phyloP scores from a whole-genome alignment of 2,797 vertebrate genomes.

The Pipistrellus nathusii region DNA sequence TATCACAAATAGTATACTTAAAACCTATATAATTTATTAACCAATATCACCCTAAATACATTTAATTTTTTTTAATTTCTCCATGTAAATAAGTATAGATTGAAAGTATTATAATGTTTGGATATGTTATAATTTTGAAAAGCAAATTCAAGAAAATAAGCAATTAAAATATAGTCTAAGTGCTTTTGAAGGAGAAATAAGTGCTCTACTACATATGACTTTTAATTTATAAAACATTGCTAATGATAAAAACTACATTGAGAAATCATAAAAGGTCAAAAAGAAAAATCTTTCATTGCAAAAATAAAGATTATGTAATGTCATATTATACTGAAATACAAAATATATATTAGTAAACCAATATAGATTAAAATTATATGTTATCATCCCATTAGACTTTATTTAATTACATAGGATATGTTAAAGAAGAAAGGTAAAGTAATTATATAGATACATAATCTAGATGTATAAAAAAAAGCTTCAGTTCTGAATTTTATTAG shows the following conservation, averaged over 20 bases:
- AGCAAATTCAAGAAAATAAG: constrained; percentile 7
- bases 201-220: not conserved
- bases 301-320: not conserved
- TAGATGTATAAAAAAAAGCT: not conserved
- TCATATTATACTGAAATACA: not conserved
- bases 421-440: constrained; percentile 12
- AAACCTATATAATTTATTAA: not conserved
- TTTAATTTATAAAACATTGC: not conserved
- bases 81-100: not conserved
- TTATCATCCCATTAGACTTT: not conserved
- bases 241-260: not conserved
- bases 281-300: not conserved
- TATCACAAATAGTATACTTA: not conserved
- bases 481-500: not conserved
- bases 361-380: not conserved
- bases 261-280: not conserved
- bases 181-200: not conserved
- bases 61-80: not conserved
- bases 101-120: not conserved
- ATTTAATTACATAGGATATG: not conserved
- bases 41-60: not conserved
- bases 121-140: not conserved
- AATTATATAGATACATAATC: not conserved
- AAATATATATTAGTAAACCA: constrained; percentile 2
- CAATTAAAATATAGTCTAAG: not conserved